Percentiles rank a stretch among this genome's conserved stretches.
Evolutionary conservation across 2,113 vertebrate species (phyloP).

Genomic region (Elaphurus davidianus): DNA sequence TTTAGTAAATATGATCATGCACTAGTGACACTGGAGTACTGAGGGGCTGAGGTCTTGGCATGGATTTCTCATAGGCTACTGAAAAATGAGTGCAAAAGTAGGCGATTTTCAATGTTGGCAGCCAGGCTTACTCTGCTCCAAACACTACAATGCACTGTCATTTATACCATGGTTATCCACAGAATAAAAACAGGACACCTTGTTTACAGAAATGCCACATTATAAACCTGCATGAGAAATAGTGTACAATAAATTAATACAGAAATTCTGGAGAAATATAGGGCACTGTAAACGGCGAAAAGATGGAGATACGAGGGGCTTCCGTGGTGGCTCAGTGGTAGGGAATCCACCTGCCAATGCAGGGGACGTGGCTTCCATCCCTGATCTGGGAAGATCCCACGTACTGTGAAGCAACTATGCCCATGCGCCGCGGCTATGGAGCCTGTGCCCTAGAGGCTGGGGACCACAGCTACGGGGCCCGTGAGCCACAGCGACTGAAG

Average conservation of each 20-base stretch:
- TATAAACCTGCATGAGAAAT: too few species aligned
- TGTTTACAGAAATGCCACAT: neutral
- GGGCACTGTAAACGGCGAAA: too few species aligned
- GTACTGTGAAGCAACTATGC: too few species aligned
- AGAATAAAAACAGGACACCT: neutral
- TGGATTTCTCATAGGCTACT: neutral
- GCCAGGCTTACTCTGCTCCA: neutral
- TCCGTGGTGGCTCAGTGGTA: too few species aligned
- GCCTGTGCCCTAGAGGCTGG: too few species aligned
- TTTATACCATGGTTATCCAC: neutral
- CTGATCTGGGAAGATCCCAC: too few species aligned
- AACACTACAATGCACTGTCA: neutral
- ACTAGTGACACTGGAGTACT: neutral
- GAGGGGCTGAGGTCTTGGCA: neutral
- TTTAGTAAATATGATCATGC: neutral
- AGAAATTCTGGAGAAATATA: too few species aligned
- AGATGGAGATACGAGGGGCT: too few species aligned
- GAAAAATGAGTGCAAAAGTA: neutral
- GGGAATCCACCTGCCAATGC: too few species aligned
- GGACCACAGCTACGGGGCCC: fast-evolving
- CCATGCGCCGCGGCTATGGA: too few species aligned
- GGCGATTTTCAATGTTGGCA: neutral
- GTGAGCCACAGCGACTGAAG: neutral
- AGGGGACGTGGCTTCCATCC: too few species aligned
- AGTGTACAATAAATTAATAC: too few species aligned